Base-by-base conservation (phyloP, 92 coral and sea anemone species). In the Desmophyllum pertusum region DNA sequence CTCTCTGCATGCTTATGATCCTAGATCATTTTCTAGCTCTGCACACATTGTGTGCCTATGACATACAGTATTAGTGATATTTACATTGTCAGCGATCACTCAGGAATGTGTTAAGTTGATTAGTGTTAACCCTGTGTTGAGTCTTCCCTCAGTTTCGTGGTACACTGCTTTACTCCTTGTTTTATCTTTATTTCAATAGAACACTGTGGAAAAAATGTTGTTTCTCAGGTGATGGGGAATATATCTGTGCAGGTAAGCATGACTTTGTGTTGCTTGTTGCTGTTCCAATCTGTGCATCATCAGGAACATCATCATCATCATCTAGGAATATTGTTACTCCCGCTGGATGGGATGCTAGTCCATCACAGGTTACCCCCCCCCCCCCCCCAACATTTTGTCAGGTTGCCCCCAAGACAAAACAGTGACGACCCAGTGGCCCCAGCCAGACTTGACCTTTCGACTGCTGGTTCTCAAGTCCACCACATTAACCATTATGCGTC, bases 131-230 rank as follows among this genome's bases (percentile, higher is more conserved):
- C n/a, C n/a, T n/a, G n/a, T n/a, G n/a, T n/a, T n/a, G 10, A 21
- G 63, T 55, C 23, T 55, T 50, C 0, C 10, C 30, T 0, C 23
- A 1, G 2, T 8, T 5, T 55, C 23, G 29, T 55, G 63, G 63
- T 55, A 23, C 11, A 55, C 2, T 7, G 6, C 21, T 42, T 65
- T 11, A 42, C 57, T 36, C 18, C 21, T 45, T 18, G 69, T 38
- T 11, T 46, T 30, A 10, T 84, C 25, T 62, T 70, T 81, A 0
- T n/a, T 9, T 37, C 8, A 43, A 30, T 72, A 97, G 99, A 84
- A 97, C 99, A n/a, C 77, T 97, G 40, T 97, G 99, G 99, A 97
- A 97, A 83, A 97, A 97, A 84, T 97, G 99, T 81, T 97, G 99
- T 67, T 97, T 97, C 73, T 93, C 99, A n/a, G 99, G 99, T 61